Evolutionary conservation across 2,888 invertebrate species (phyloP), one percentile per base, ranked within the genome.

Genomic region (Steromphala cineraria): DNA sequence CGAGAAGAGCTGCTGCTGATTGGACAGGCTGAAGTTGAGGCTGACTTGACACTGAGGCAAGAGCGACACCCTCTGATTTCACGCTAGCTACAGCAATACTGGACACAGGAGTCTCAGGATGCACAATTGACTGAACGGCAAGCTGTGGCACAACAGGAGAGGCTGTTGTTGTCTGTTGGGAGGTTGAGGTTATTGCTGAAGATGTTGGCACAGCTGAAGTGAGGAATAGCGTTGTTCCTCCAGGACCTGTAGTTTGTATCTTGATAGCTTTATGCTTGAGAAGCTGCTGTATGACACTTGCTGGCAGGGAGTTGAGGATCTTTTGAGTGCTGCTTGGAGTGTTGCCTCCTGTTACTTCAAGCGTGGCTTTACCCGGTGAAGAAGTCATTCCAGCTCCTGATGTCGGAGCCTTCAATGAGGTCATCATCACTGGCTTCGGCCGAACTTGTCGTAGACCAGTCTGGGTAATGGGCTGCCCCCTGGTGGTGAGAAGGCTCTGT

Each of bases 201-300:
- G 71, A 71, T 10, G 71, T 71, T 40, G 71, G 71, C 17, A 71
- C 71, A 40, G 71, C 71, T 10, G 71, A 71, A 24, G 83, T 82
- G 13, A 82, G 21, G 24, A 83, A 74, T 17, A 84, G 62, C 2
- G 81, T 82, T 36, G 82, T 81, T 7, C 79, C 80, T 2, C 74
- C 71, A 15, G 81, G 86, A 31, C 83, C 85, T 15, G 85, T 87
- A 19, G 85, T 86, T 67, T 87, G 88, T 55, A 88, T 87, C 75
- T 87, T 87, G 7, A 88, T 84, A 17, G 88, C 87, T 76, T 90
- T 87, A 17, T 87, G 88, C 75, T 88, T 89, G 28, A 91, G 76
- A 77, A 91, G 83, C 82, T 91, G 89, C 80, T 91, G 90, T 24
- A 90, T 76, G 28, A 91, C 86, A 67, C 86, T 85, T 31, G 89